These are phyloP conservation scores for Dolichotis patagonum DNA, from an alignment of 2,113 vertebrate species.

Conservation along the genomic window DNA sequence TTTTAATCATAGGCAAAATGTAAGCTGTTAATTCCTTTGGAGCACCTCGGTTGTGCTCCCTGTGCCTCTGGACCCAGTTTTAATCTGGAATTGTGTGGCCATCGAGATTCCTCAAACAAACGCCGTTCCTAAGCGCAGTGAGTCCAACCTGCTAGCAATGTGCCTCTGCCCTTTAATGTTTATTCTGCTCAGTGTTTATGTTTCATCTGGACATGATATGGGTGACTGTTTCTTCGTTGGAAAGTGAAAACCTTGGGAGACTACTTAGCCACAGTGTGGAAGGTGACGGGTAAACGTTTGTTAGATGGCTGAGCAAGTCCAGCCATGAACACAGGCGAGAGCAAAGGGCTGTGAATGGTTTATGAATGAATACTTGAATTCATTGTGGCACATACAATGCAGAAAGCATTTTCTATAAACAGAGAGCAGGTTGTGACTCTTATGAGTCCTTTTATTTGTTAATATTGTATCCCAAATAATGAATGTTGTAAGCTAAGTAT, in stretches of 20 bases:
- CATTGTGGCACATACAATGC: not conserved
- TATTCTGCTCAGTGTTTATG: constrained; percentile 6
- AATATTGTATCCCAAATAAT: too few species aligned
- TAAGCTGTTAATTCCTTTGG: not conserved
- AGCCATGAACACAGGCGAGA: not conserved
- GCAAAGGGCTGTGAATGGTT: not conserved
- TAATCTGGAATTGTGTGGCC: constrained; percentile 6
- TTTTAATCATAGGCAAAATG: not conserved
- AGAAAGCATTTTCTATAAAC: not conserved
- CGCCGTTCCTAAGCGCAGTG: not conserved
- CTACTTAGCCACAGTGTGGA: not conserved
- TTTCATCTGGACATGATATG: not conserved
- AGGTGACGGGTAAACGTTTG: constrained; percentile 28
- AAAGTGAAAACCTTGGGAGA: constrained; percentile 45
- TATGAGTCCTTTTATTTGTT: not conserved
- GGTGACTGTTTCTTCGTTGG: not conserved
- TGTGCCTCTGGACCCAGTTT: not conserved
- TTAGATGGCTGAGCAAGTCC: not conserved
- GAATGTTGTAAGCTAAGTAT: too few species aligned
- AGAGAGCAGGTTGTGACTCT: not conserved
- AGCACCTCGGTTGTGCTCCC: not conserved
- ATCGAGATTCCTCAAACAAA: not conserved
- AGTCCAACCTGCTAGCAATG: constrained; percentile 15
- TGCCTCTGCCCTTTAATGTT: not conserved
- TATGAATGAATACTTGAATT: not conserved